Percentiles rank a stretch among this genome's conserved stretches.
phyloP scores from a whole-genome alignment of 92 coral and sea anemone species.

The Actinernus sp. region DNA sequence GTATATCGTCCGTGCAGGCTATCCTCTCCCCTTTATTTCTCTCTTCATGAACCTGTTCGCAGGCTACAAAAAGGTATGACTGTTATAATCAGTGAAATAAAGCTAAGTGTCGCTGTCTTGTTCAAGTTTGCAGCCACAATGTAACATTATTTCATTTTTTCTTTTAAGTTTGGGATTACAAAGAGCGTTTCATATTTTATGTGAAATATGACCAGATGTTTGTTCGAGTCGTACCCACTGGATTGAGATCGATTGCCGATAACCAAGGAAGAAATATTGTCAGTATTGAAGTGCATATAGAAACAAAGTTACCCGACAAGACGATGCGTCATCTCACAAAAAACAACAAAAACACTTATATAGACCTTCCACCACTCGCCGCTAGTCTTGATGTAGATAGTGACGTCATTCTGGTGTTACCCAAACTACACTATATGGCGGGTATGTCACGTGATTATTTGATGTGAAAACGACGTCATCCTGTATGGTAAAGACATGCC shows the following conservation, averaged over 20 bases:
- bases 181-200: slow-evolving; percentile 7
- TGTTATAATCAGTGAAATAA: too few species aligned
- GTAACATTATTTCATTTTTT: too few species aligned
- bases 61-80: too few species aligned
- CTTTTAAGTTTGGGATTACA: slow-evolving; percentile 13
- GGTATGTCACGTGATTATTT: too few species aligned
- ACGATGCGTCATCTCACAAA: neutral
- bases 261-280: neutral
- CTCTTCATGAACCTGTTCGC: too few species aligned
- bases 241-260: neutral
- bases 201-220: neutral
- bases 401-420: slow-evolving; percentile 9
- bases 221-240: neutral
- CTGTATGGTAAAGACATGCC: too few species aligned
- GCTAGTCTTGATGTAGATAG: slow-evolving; percentile 11
- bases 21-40: too few species aligned
- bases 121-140: too few species aligned
- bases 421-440: neutral
- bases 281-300: neutral
- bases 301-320: neutral
- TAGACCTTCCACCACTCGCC: slow-evolving; percentile 14
- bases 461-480: too few species aligned
- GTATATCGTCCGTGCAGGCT: too few species aligned
- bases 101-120: too few species aligned
- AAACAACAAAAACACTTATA: slow-evolving; percentile 1